These are phyloP conservation scores for Bolborhynchus lineola DNA, from an alignment of 2,113 vertebrate species.

Conservation along the genomic window DNA sequence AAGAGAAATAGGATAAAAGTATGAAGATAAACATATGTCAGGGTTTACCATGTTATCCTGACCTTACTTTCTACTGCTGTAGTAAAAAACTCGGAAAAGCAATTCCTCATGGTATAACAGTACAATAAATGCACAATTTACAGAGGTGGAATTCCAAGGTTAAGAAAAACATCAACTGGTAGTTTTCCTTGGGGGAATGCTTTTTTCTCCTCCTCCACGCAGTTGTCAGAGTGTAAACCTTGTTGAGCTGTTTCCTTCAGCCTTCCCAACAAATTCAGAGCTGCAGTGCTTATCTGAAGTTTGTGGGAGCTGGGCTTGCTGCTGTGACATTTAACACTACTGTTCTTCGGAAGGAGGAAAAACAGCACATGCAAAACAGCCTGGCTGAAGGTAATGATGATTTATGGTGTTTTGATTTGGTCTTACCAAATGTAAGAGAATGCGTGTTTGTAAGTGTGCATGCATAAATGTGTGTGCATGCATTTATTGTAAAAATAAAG, in stretches of 20 bases:
- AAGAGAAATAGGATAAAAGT: background rate
- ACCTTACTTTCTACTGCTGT: background rate
- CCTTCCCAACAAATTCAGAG: background rate
- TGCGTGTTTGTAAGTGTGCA: fast-evolving
- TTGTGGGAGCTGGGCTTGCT: conserved; percentile 1
- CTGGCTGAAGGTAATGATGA: background rate
- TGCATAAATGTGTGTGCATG: background rate
- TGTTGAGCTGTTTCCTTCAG: background rate
- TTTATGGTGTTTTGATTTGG: background rate
- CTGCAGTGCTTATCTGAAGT: background rate
- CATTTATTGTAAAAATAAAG: background rate
- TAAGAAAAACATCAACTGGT: background rate
- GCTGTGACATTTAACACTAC: conserved; percentile 20
- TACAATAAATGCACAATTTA: background rate
- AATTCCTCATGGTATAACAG: background rate
- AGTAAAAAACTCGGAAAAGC: background rate
- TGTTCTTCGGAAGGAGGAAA: background rate
- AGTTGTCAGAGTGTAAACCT: background rate
- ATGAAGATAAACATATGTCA: background rate
- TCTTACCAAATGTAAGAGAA: background rate
- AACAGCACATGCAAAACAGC: background rate
- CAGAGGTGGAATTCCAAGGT: background rate
- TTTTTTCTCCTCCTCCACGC: background rate
- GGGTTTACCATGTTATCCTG: background rate
- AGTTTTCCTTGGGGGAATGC: background rate